Evolutionary conservation across 2,113 vertebrate genomes (phyloP).

Genomic region (Salvator merianae): DNA sequence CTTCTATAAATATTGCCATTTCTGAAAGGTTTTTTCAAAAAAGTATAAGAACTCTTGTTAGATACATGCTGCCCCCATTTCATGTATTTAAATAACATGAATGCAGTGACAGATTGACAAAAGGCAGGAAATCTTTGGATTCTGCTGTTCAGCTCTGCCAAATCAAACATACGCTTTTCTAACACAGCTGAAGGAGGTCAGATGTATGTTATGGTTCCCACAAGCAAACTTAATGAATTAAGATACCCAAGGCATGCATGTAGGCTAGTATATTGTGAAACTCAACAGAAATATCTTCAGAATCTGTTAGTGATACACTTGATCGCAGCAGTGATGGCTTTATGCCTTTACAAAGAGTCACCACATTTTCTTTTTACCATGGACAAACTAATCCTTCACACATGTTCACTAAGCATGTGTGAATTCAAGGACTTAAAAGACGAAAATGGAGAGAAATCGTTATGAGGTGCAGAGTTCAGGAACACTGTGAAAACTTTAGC

Average conservation of each 20-base stretch:
- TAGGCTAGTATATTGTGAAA: not conserved
- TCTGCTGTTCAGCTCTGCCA: conserved; percentile 48
- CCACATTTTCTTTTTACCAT: not conserved
- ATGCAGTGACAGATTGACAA: conserved; percentile 51
- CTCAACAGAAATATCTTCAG: not conserved
- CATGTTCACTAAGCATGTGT: not conserved
- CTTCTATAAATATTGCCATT: conserved; percentile 51
- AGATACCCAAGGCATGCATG: not conserved
- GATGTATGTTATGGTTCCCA: conserved; percentile 29
- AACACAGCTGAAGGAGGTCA: conserved; percentile 10
- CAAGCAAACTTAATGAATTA: conserved; percentile 30
- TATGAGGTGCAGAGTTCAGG: not conserved
- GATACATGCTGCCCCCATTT: conserved; percentile 27
- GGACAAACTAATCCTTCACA: not conserved
- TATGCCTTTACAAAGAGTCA: not conserved
- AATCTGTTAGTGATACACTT: not conserved
- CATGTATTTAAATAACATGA: conserved; percentile 31
- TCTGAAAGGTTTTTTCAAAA: conserved; percentile 46
- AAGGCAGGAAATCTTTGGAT: conserved; percentile 58
- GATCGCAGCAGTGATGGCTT: accelerated
- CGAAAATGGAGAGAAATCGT: not conserved
- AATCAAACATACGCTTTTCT: conserved; percentile 49
- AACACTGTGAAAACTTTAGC: not conserved
- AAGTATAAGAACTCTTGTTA: conserved; percentile 11
- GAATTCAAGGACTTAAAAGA: not conserved